Base-by-base conservation (phyloP, 2,888 invertebrate species). In the Rotaria socialis region DNA sequence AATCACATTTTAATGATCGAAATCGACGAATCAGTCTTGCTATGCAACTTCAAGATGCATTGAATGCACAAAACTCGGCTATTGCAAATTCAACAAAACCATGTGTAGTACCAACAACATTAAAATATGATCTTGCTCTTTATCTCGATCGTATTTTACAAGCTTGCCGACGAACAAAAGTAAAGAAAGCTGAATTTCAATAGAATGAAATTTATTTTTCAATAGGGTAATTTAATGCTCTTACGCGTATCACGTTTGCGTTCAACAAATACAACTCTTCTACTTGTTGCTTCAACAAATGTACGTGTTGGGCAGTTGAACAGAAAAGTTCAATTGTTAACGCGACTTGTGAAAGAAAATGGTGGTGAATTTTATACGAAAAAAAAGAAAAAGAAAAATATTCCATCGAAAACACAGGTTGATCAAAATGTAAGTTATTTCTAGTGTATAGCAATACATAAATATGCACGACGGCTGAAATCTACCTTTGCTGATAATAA, bases 1-100 rank as follows among this genome's bases (percentile, higher is more conserved):
- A 80, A 80, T 14, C 47, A 47, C 80, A 80, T 47, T 80, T 80
- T 10, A 80, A 80, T 80, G 80, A 80, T 80, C 80, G 80, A 47
- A 80, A 80, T 43, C 43, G 80, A 80, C 80, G 80, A 47, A 47
- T 80, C 47, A 80, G 47, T 47, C 47, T 80, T 24, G 80, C 47
- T 8, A 11, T 47, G 14, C 80, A 80, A 47, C n/a, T 80, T 10
- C 24, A 80, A 24, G 80, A 80, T 47, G 47, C 24, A 14, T 22
- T 4, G 8, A 24, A 80, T 8, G 14, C 47, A n/a, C 24, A 80
- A n/a, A 41, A 43, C 41, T 10, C 43, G 19, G 43, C 41, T 35
- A 43, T 43, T 24, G 24, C 22, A 35, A 47, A 0, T n/a, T 41
- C 24, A 47, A 47, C 2, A 22, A 43, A 80, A 47, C 47, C 80